These are phyloP conservation scores for Dicroscelio sp. DNA, from an alignment of 2,888 invertebrate species.

Conservation along the genomic window DNA sequence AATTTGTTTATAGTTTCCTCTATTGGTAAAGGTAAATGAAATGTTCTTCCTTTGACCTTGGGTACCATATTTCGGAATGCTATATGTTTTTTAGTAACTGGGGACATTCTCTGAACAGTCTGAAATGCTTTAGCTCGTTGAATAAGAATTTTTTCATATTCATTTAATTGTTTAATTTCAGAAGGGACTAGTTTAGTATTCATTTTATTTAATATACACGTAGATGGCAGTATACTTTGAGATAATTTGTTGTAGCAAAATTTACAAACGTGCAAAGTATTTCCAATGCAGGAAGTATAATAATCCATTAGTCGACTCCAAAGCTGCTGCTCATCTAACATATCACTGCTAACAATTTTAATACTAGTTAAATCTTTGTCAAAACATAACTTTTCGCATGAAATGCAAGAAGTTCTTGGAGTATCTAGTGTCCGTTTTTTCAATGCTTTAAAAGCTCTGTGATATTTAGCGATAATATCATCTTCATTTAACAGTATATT, in stretches of 20 bases:
- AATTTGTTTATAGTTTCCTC: background rate
- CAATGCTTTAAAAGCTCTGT: conserved; percentile 11
- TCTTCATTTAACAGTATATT: conserved; percentile 20
- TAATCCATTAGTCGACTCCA: conserved; percentile 50
- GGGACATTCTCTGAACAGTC: too few species aligned
- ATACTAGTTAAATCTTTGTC: conserved; percentile 29
- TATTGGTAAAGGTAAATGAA: too few species aligned
- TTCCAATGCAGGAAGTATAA: conserved; percentile 17
- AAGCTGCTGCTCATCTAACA: conserved; percentile 34
- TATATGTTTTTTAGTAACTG: background rate
- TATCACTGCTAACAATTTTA: conserved; percentile 11
- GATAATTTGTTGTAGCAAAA: too few species aligned
- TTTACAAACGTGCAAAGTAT: background rate
- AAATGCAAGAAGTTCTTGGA: conserved; percentile 28
- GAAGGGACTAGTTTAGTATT: too few species aligned
- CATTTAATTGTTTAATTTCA: too few species aligned
- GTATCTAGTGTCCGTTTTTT: conserved; percentile 46
- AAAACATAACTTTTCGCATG: conserved; percentile 49
- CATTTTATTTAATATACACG: too few species aligned
- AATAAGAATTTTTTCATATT: too few species aligned
- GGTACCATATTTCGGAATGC: too few species aligned
- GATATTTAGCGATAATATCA: conserved; percentile 1
- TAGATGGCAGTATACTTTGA: too few species aligned
- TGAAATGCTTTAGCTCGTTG: too few species aligned
- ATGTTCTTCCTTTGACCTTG: too few species aligned